phyloP scores from a whole-genome alignment of 2,888 invertebrate species.

The Acanthosepion pharaonis region DNA sequence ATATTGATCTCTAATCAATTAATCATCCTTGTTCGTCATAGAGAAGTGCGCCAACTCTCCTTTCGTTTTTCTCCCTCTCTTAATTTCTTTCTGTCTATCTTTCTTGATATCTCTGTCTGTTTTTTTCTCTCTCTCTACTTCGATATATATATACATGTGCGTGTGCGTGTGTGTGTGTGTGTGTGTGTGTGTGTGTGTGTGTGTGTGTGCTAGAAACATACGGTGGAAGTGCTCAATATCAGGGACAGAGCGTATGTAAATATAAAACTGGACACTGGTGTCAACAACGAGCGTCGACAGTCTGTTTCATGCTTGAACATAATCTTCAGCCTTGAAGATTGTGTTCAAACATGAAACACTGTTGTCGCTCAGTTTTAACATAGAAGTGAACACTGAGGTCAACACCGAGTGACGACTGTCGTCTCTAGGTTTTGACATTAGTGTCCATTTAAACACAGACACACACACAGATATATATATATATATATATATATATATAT shows the following conservation, averaged over 20 bases:
- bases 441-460: neutral
- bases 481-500: neutral
- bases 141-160: neutral
- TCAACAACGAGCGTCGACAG: no score
- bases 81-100: neutral
- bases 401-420: no score
- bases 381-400: no score
- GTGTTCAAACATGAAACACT: no score
- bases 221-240: no score
- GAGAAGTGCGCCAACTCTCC: neutral
- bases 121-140: neutral
- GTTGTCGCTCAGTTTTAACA: no score
- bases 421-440: no score
- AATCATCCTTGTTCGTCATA: neutral
- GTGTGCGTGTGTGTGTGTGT: neutral
- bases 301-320: no score
- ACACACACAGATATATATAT: neutral
- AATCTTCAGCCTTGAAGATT: no score
- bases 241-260: no score
- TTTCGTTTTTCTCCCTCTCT: neutral
- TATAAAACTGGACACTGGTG: no score
- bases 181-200: neutral
- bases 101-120: neutral
- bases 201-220: neutral
- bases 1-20: neutral